Evolutionary conservation across 2,888 invertebrate genomes (phyloP), one percentile per base, ranked within the genome.

Genomic region (Tetragonisca angustula): DNA sequence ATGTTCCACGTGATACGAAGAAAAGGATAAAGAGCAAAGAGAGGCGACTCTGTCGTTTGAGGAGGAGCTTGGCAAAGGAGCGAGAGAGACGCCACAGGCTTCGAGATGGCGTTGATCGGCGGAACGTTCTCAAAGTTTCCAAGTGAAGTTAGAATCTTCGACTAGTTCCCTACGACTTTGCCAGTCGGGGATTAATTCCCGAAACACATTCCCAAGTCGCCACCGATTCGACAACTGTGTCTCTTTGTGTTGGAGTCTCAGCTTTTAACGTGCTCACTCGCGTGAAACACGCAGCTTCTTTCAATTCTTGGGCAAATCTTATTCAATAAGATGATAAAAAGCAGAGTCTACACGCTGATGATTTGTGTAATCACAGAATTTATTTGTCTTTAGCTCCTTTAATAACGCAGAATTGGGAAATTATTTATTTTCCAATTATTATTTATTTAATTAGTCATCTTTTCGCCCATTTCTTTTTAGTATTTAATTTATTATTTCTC

Each of bases 121-220:
- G 4, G 4, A 62, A 50, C 54, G 49, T 50, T 73, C 76, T 71
- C 61, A 4, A 19, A 69, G 49, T 52, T 59, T 21, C 3, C 24
- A 24, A 21, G 52, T 50, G 27, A 11, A 76, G 71, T 81, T 72
- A 43, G 56, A 83, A 68, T 81, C 76, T 81, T 64, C n/a, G 71
- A 32, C 17, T 59, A 70, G 64, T 72, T 43, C 49, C 36, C 36
- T 36, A 59, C 15, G 76, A 83, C 73, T 81, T 81, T 61, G 62
- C 70, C 36, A 77, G 81, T 72, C 83, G 69, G 27, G 36, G n/a
- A 5, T 72, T 11, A 69, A 74, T 82, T 74, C 79, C 59, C 73
- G 27, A 52, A 69, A 11, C 43, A 67, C 4, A 27, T 27, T 27
- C 27, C 1, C 43, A 24, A 21, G 36, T 27, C 24, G 27, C 73